Evolutionary conservation across 1,140 invertebrate species (phyloP), one percentile per base, ranked within the genome.

Genomic region (Temnothorax nylanderi): DNA sequence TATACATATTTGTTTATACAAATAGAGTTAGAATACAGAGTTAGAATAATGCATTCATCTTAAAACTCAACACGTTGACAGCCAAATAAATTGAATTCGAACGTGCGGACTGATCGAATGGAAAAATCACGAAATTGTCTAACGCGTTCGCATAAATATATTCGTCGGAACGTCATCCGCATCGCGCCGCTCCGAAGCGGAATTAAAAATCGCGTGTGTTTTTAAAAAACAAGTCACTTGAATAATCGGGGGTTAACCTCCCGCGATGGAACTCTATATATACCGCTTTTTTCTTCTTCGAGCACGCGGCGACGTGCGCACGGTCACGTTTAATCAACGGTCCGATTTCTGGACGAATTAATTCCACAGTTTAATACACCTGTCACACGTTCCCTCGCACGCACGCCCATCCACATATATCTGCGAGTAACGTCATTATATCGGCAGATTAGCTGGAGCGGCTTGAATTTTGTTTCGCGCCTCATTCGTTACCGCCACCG

Each of bases 351-450:
- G 21, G 16, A 69, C 56, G 64, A 89, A 90, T 87, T 87, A 90
- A 87, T 89, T 89, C 51, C 72, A 67, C 80, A 72, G 89, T 90
- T 90, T 87, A 90, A 90, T 87, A 60, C 77, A 69, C 72, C 78
- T 84, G 89, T 85, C 88, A 89, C 85, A 74, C 51, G 69, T 89
- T 47, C 60, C 54, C 16, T 54, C 72, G 72, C 89, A 60, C 76
- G 81, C 88, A 81, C 13, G 34, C 13, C 16, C 44, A 69, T 81
- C 41, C 26, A 26, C 26, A 26, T 77, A 72, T 89, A 89, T 89
- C 77, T 65, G 49, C 58, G 72, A 67, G 80, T 87, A 90, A 90
- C 71, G 89, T 90, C 89, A 72, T 90, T 90, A 90, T 89, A 90
- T 89, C 72, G 77, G 51, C 41, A 81, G 75, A 87, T 87, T 87